Percentiles rank a stretch among this genome's conserved stretches.
phyloP scores from a whole-genome alignment of 2,113 vertebrate species.

The Macquaria australasica region DNA sequence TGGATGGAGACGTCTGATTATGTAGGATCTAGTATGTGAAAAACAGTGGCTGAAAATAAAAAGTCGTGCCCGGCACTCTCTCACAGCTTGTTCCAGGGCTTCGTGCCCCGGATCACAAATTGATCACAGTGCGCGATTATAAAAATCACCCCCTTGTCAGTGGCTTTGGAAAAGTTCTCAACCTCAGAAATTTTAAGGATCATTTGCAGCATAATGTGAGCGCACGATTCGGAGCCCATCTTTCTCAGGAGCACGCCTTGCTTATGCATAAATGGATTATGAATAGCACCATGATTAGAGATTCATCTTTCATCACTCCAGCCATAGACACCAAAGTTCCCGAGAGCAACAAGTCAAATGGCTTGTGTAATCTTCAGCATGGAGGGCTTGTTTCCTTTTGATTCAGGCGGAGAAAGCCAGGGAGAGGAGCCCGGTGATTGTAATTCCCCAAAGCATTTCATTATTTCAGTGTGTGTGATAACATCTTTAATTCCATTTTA shows the following conservation, averaged over 20 bases:
- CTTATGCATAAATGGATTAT: constrained; percentile 40
- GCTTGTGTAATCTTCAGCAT: constrained; percentile 64
- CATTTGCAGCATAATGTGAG: constrained; percentile 49
- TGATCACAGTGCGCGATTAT: constrained; percentile 49
- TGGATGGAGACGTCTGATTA: constrained; percentile 64
- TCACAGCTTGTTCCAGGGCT: constrained; percentile 64
- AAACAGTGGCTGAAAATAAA: constrained; percentile 40
- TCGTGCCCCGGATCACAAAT: constrained; percentile 56
- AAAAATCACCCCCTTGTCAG: constrained; percentile 51
- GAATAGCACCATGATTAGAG: constrained; percentile 34
- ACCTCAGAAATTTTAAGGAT: constrained; percentile 48
- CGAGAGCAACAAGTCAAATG: constrained; percentile 72
- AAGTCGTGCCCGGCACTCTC: constrained; percentile 26
- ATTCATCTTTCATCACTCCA: constrained; percentile 38
- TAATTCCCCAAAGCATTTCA: constrained; percentile 80
- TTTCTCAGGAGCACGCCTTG: constrained; percentile 23
- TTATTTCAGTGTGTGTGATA: constrained; percentile 78
- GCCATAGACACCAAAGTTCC: constrained; percentile 54
- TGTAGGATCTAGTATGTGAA: constrained; percentile 49
- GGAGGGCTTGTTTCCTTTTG: constrained; percentile 69
- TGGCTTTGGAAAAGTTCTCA: constrained; percentile 41
- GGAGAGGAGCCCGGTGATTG: constrained; percentile 55
- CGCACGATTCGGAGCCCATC: constrained; percentile 1
- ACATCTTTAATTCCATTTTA: constrained; percentile 85
- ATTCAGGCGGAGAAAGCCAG: constrained; percentile 59